Conservation (phyloP, 2,888 invertebrate genomes). For the Tipula confusa region DNA sequence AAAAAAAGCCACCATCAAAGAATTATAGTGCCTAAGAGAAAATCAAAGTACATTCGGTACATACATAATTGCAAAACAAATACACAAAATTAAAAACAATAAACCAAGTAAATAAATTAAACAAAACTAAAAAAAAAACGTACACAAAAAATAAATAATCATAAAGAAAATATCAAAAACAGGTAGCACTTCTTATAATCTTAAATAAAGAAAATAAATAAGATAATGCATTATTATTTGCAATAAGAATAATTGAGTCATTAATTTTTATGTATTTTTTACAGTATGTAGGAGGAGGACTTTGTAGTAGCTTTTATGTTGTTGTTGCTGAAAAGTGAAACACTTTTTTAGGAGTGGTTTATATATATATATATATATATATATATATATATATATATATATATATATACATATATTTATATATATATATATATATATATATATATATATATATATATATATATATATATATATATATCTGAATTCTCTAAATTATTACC, state of each 20-base stretch:
- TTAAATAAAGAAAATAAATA: neutral
- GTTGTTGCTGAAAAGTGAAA: neutral
- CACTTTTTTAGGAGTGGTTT: neutral
- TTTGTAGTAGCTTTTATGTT: neutral
- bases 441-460: no score
- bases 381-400: no score
- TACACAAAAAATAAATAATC: neutral
- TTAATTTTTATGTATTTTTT: neutral
- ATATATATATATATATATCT: no score
- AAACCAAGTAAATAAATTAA: conserved; percentile 3
- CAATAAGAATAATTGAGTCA: conserved; percentile 20
- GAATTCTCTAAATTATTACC: neutral
- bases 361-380: no score
- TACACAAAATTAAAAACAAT: neutral
- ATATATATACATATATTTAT: no score
- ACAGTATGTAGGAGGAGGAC: neutral
- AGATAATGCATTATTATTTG: conserved; percentile 14
- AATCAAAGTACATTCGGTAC: neutral
- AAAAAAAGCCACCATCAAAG: neutral
- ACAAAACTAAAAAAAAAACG: neutral
- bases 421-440: no score
- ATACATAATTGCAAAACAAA: neutral
- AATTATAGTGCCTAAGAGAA: neutral
- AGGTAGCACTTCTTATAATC: conserved; percentile 7
- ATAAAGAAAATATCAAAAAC: neutral